These are phyloP conservation scores for Corythoichthys intestinalis DNA, from an alignment of 2,113 vertebrate genomes.

Conservation along the genomic window DNA sequence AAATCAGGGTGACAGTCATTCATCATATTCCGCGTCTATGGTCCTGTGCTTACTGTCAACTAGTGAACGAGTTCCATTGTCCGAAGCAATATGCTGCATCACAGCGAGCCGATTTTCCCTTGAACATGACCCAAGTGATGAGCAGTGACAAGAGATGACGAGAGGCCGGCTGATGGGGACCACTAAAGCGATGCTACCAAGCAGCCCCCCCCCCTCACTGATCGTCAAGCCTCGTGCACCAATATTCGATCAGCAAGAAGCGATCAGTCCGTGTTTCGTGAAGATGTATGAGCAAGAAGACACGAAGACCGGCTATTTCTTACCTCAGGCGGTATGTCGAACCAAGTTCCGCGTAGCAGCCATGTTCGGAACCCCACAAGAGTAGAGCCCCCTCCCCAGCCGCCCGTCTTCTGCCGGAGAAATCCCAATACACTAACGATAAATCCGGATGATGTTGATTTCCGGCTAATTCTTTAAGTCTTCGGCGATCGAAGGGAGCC, in stretches of 20 bases:
- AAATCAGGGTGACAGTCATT: conserved; percentile 12
- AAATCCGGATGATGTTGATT: conserved; percentile 36
- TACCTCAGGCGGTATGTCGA: conserved; percentile 76
- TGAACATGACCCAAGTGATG: neutral
- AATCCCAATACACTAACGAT: conserved; percentile 32
- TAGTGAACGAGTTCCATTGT: conserved; percentile 3
- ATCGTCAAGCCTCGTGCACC: conserved; percentile 5
- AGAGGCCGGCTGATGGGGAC: conserved; percentile 42
- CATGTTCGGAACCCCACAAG: conserved; percentile 71
- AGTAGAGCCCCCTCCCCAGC: conserved; percentile 69
- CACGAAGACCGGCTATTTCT: conserved; percentile 29
- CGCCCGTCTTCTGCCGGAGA: conserved; percentile 51
- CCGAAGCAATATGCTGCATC: neutral
- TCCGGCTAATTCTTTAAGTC: conserved; percentile 32
- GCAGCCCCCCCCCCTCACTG: conserved; percentile 6
- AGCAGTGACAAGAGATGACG: conserved; percentile 8
- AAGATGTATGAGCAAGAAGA: neutral
- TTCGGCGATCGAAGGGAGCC: conserved; percentile 34
- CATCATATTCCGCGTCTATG: conserved; percentile 10
- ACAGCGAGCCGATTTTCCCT: neutral
- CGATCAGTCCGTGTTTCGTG: neutral
- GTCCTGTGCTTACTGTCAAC: neutral
- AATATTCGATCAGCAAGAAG: neutral
- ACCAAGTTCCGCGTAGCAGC: conserved; percentile 72
- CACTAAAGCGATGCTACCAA: conserved; percentile 10